These are phyloP conservation scores for Scophthalmus maximus DNA, from an alignment of 2,113 vertebrate species.

Conservation along the genomic window DNA sequence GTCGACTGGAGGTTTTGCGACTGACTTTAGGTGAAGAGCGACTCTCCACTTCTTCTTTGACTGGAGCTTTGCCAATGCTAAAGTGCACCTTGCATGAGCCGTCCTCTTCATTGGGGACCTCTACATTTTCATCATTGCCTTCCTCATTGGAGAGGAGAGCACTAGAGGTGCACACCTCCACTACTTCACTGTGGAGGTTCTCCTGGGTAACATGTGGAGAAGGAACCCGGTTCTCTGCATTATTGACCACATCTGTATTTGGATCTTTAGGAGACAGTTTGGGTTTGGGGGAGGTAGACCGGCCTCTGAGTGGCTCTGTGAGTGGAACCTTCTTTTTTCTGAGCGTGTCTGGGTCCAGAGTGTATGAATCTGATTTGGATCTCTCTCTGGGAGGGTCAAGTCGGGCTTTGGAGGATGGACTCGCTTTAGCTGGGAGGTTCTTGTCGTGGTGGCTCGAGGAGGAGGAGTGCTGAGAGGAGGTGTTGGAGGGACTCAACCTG, in stretches of 20 bases:
- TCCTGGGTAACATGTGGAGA: slow-evolving; percentile 98
- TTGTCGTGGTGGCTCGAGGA: slow-evolving; percentile 92
- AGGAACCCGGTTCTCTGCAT: slow-evolving; percentile 90
- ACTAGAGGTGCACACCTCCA: slow-evolving; percentile 96
- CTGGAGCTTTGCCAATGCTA: slow-evolving; percentile 96
- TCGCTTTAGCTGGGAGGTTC: slow-evolving; percentile 88
- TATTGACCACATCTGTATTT: slow-evolving; percentile 79
- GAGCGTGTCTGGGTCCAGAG: slow-evolving; percentile 94
- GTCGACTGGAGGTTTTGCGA: slow-evolving; percentile 91
- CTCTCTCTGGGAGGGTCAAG: slow-evolving; percentile 95
- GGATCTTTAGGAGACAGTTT: slow-evolving; percentile 91
- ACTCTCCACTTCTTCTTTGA: slow-evolving; percentile 94
- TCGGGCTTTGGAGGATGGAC: slow-evolving; percentile 89
- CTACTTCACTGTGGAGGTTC: slow-evolving; percentile 97
- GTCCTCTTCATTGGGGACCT: slow-evolving; percentile 87
- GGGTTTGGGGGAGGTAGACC: slow-evolving; percentile 96
- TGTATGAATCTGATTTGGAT: slow-evolving; percentile 98
- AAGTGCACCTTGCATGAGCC: slow-evolving; percentile 95
- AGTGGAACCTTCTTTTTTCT: slow-evolving; percentile 96
- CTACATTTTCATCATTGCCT: slow-evolving; percentile 88
- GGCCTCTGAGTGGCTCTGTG: slow-evolving; percentile 92
- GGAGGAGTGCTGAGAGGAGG: slow-evolving; percentile 88
- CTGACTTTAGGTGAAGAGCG: slow-evolving; percentile 96
- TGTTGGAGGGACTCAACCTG: slow-evolving; percentile 88
- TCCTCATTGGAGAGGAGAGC: slow-evolving; percentile 91